Percentiles rank a stretch among this genome's conserved stretches.
phyloP scores from a whole-genome alignment of 2,797 vertebrate species.

The Molossus molossus region DNA sequence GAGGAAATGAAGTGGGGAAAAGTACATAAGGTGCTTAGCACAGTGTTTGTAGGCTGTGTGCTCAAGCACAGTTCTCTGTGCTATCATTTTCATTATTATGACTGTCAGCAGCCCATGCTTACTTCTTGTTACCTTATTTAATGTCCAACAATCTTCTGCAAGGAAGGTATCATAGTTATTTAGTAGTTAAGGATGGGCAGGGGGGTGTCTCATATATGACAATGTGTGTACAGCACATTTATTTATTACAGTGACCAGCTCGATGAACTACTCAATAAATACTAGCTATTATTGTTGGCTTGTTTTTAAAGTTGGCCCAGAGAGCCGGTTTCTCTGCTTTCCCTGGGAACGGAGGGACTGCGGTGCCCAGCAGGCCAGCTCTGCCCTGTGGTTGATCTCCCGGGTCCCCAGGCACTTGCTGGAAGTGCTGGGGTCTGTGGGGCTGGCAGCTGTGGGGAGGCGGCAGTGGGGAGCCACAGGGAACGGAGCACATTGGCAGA shows the following conservation, averaged over 20 bases:
- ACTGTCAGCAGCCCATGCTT: background rate
- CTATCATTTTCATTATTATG: background rate
- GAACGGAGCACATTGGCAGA: background rate
- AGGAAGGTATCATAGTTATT: conserved; percentile 12
- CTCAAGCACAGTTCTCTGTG: background rate
- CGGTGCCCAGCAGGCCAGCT: background rate
- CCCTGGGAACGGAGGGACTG: background rate
- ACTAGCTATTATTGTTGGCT: background rate
- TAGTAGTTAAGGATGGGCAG: background rate
- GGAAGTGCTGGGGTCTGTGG: background rate
- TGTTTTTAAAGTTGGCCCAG: conserved; percentile 24
- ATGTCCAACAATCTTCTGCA: background rate
- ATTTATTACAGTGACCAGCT: background rate
- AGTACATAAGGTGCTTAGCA: background rate
- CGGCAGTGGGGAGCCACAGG: background rate
- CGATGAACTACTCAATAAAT: background rate
- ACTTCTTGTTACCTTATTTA: background rate
- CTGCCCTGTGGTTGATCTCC: background rate
- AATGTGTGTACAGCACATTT: background rate
- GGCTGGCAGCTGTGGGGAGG: background rate
- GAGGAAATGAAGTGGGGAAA: background rate
- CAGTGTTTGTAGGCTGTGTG: background rate
- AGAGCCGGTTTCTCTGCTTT: conserved; percentile 29
- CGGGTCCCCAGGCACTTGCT: background rate
- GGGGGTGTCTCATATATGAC: background rate